These are phyloP conservation scores for Lepidurus arcticus DNA, from an alignment of 1,140 invertebrate genomes.

Conservation along the genomic window DNA sequence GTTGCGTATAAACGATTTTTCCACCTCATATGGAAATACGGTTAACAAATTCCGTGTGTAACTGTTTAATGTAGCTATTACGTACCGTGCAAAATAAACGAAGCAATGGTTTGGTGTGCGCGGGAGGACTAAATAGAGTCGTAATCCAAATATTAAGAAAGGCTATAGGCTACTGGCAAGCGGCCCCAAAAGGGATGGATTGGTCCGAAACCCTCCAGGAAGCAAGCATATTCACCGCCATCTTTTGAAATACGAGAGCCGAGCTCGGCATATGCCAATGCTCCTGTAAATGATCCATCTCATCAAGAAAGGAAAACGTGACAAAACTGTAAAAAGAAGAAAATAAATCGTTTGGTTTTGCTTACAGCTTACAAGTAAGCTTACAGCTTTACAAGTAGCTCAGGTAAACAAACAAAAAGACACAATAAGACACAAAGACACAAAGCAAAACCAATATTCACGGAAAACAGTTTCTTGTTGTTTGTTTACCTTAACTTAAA, in stretches of 20 bases:
- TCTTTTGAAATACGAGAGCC: constrained; percentile 75
- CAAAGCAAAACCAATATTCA: too few relatives aligned
- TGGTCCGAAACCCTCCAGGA: constrained; percentile 36
- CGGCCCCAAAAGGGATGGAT: constrained; percentile 38
- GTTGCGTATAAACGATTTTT: too few relatives aligned
- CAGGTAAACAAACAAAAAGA: too few relatives aligned
- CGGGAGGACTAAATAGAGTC: constrained; percentile 43
- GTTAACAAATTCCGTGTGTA: not conserved
- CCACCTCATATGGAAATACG: too few relatives aligned
- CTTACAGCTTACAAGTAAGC: too few relatives aligned
- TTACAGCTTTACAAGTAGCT: too few relatives aligned
- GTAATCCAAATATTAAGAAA: constrained; percentile 44
- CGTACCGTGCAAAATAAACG: constrained; percentile 58
- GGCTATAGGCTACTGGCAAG: constrained; percentile 36
- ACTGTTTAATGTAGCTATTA: constrained; percentile 71
- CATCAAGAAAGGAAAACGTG: too few relatives aligned
- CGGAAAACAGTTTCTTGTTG: too few relatives aligned
- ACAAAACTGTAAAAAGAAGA: too few relatives aligned
- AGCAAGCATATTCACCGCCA: constrained; percentile 67
- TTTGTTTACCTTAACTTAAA: too few relatives aligned
- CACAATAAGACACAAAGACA: too few relatives aligned
- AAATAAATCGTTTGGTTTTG: too few relatives aligned
- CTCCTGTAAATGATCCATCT: constrained; percentile 26
- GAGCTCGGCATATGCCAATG: constrained; percentile 36
- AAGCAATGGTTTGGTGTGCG: constrained; percentile 39